phyloP scores from a whole-genome alignment of 2,888 invertebrate genomes.

The Diplolepis rosae region DNA sequence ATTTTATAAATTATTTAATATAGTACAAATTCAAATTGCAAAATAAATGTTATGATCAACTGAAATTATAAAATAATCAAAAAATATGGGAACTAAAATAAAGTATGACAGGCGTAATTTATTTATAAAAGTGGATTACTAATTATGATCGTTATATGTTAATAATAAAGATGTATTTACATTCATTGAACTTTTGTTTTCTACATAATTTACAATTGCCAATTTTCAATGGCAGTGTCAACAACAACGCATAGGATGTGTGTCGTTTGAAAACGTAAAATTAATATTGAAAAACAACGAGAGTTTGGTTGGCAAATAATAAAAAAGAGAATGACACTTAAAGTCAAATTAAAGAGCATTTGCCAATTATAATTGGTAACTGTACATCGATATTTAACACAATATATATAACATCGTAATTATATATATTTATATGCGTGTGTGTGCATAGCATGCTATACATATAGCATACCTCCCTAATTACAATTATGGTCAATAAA shows the following conservation, averaged over 20 bases:
- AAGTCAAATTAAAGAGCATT: slow-evolving; percentile 54
- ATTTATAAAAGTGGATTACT: slow-evolving; percentile 4
- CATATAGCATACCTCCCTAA: slow-evolving; percentile 60
- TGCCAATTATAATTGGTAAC: slow-evolving; percentile 70
- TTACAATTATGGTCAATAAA: slow-evolving; percentile 62
- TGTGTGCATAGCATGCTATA: slow-evolving; percentile 11
- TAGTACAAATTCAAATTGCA: neutral
- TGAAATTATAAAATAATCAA: neutral
- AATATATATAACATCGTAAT: slow-evolving; percentile 70
- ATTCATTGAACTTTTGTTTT: slow-evolving; percentile 65
- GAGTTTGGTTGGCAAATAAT: slow-evolving; percentile 26
- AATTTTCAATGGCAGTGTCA: slow-evolving; percentile 69
- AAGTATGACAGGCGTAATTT: neutral
- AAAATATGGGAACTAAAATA: neutral
- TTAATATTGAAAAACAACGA: slow-evolving; percentile 27
- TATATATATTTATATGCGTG: slow-evolving; percentile 30
- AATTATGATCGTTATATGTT: slow-evolving; percentile 63
- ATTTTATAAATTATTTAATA: neutral
- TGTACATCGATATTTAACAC: slow-evolving; percentile 72
- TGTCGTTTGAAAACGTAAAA: slow-evolving; percentile 22
- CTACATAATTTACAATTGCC: slow-evolving; percentile 72
- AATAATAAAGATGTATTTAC: slow-evolving; percentile 73
- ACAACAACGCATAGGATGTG: slow-evolving; percentile 55
- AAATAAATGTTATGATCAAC: neutral
- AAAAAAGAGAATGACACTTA: slow-evolving; percentile 14